These are phyloP conservation scores for Trichopoda pennipes DNA, from an alignment of 2,888 invertebrate species.

Conservation along the genomic window DNA sequence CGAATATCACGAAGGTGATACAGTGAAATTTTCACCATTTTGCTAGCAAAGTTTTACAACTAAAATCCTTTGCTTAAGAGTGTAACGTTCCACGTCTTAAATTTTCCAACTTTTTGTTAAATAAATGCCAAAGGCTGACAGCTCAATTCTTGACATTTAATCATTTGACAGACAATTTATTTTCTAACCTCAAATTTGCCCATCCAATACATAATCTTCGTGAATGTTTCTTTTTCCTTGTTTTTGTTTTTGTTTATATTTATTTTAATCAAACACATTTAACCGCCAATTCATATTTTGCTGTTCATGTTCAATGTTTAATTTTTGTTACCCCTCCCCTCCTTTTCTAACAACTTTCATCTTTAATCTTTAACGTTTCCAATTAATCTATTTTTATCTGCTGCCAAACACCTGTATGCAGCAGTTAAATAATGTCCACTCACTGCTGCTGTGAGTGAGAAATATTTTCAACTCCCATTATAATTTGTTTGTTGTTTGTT, in stretches of 20 bases:
- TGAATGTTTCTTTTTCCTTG: background rate
- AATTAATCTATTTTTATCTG: slow-evolving; percentile 56
- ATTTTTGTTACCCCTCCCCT: background rate
- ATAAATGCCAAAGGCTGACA: too few species aligned
- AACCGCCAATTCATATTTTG: background rate
- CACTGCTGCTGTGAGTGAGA: background rate
- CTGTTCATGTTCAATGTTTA: background rate
- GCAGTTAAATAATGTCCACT: background rate
- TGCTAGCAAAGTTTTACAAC: too few species aligned
- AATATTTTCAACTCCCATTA: slow-evolving; percentile 20
- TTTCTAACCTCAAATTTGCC: too few species aligned
- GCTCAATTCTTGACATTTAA: too few species aligned
- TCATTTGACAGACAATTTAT: too few species aligned
- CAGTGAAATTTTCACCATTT: too few species aligned
- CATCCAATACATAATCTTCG: background rate
- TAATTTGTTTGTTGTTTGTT: background rate
- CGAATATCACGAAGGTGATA: too few species aligned
- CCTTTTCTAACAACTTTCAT: background rate
- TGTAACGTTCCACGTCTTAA: too few species aligned
- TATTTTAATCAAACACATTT: background rate
- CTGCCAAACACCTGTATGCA: slow-evolving; percentile 59
- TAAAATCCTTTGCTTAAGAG: too few species aligned
- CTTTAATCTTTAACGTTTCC: slow-evolving; percentile 25
- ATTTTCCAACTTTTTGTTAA: too few species aligned
- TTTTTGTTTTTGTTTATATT: background rate